Base-by-base conservation (phyloP, 2,888 invertebrate genomes). In the Pollenia labialis region DNA sequence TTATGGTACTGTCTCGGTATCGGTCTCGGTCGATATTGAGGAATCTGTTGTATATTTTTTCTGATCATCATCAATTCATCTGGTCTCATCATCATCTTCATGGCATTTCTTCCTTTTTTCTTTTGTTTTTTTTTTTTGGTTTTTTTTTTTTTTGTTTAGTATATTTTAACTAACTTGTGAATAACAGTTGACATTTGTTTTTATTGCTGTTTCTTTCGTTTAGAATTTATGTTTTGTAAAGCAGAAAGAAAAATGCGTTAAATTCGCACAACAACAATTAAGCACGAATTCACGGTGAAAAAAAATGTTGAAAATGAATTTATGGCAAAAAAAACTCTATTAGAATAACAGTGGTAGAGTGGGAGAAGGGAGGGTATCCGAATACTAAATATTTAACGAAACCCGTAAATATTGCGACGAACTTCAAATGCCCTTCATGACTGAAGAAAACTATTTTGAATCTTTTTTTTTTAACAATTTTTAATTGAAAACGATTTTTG, bases 261-360 rank as follows among this genome's bases (percentile, higher is more conserved):
- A 92, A 92, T 91, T 89, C 89, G 89, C 91, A 90, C 91, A 91
- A 90, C 90, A 90, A 91, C 92, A 92, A 92, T 92, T 92, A 92
- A 91, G 91, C 91, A 92, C 92, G 91, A 87, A 74, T 77, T 81
- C 74, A 12, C 50, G 46, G 48, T 76, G 32, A 80, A 64, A 69
- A 69, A 60, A 40, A 72, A 80, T 14, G 48, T 23, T 62, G 14
- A 32, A 23, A 72, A 66, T 71, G 56, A 64, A 44, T 81, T 72
- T 74, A 64, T 80, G 44, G 50, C 60, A 69, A 69, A 69, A 58
- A 40, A 23, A 7, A 23, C 9, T 60, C 40, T 52, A 44, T 71
- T 71, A 62, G 32, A 79, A 50, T 60, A 2, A 42, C 6, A 14
- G 3, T 4, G 23, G 11, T 23, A 11, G 2, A 44, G 4, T 9